Evolutionary conservation across 2,888 invertebrate species (phyloP), one percentile per base, ranked within the genome.

Genomic region (Physocephala rufipes): DNA sequence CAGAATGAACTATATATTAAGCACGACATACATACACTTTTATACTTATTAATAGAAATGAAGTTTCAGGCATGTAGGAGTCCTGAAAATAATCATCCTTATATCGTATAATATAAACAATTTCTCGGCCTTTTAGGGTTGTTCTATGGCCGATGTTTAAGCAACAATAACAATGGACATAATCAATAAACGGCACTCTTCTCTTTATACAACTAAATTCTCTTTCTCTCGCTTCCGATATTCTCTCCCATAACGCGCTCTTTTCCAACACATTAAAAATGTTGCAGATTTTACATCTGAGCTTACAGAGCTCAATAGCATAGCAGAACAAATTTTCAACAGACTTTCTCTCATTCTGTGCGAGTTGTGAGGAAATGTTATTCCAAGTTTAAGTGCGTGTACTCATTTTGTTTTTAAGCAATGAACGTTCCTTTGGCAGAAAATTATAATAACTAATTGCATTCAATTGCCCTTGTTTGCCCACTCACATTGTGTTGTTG

Each of bases 381-480:
- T 3, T 49, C 3, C 12, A n/a, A 12, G 4, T 49, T 7, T 49
- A 19, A 12, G 49, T 49, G 49, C 16, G 49, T n/a, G 49, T 49
- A 12, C 49, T n/a, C n/a, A n/a, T n/a, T 45, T 51, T 21, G n/a
- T 21, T 55, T 55, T 24, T 21, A 28, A 77, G 78, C 78, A 80
- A 78, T 80, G 80, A 68, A 79, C 80, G 78, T 77, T 79, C 78
- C 81, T 81, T 81, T 79, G 81, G 79, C 81, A 77, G 75, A 81
- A 79, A 80, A 81, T 80, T 79, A 79, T 78, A 77, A 76, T 78
- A 80, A 80, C 81, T 80, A 81, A 80, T 80, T 74, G 74, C 80
- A 80, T 78, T 76, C 74, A 76, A 78, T 76, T 75, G 76, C 74
- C 67, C 30, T 63, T n/a, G 26, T 45, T 58, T 45, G 65, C n/a